A percentile compares a stretch with the other conserved stretches of the same genome.
These are phyloP conservation scores for Peromyscus californicus DNA, from an alignment of 2,113 vertebrate species.

Conservation along the genomic window DNA sequence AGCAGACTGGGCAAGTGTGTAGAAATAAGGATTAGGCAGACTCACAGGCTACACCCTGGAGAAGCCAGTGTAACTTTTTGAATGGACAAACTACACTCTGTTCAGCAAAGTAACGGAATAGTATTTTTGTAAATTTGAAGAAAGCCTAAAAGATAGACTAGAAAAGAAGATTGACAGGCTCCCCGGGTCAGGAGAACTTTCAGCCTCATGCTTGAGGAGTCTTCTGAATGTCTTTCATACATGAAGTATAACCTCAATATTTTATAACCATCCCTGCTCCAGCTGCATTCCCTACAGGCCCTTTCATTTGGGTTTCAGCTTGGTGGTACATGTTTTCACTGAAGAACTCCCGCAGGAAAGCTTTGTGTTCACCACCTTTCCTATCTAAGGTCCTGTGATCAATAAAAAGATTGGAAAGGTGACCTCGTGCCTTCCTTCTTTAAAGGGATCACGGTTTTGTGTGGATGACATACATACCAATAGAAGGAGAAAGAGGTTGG, in stretches of 20 bases:
- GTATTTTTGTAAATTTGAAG: background rate
- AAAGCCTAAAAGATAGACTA: background rate
- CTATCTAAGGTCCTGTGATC: background rate
- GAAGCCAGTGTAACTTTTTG: background rate
- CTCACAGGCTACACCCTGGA: background rate
- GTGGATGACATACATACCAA: background rate
- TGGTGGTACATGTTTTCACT: background rate
- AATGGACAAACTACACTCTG: conserved; percentile 42
- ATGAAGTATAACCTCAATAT: background rate
- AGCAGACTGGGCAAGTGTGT: background rate
- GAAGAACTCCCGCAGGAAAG: background rate
- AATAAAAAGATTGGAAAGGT: too few relatives aligned
- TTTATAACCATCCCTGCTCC: background rate
- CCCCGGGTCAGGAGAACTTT: background rate
- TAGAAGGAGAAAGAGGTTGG: background rate
- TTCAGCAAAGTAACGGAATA: conserved; percentile 1
- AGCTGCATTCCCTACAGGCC: background rate
- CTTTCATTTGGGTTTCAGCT: background rate
- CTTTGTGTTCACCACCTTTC: background rate
- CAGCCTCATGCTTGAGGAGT: background rate
- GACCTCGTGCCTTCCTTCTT: background rate
- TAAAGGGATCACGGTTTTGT: background rate
- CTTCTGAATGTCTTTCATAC: background rate
- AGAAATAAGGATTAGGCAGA: background rate
- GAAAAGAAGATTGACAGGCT: background rate